Conservation (phyloP, 2,113 vertebrate genomes). For the Lamprologus sp. region DNA sequence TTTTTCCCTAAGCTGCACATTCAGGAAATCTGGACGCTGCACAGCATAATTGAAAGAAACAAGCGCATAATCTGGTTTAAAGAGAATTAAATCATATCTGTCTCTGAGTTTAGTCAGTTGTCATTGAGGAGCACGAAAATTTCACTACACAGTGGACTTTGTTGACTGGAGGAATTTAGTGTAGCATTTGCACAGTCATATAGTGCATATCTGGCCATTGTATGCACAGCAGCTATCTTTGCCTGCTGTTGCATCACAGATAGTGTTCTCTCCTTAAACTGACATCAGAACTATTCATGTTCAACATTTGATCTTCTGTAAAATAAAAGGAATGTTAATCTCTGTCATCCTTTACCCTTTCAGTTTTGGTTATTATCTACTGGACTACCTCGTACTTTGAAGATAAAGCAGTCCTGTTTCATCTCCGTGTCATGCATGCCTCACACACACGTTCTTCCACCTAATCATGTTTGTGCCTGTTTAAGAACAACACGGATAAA, state of each 20-base stretch:
- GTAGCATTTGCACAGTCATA: not conserved
- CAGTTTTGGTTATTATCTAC: not conserved
- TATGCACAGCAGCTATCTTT: not conserved
- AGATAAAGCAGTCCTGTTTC: not conserved
- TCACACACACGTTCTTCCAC: not conserved
- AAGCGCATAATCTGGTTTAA: constrained; percentile 37
- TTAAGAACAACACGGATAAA: not conserved
- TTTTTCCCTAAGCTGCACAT: not conserved
- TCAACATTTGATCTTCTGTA: not conserved
- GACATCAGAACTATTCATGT: not conserved
- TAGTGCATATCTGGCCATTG: not conserved
- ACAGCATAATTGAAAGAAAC: constrained; percentile 46
- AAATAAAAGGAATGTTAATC: not conserved
- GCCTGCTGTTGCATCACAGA: not conserved
- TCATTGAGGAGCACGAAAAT: not conserved
- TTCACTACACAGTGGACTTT: not conserved
- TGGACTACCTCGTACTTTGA: not conserved
- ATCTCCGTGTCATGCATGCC: not conserved
- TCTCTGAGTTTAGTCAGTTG: not conserved
- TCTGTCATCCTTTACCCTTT: not conserved
- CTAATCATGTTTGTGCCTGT: not conserved
- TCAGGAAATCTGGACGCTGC: not conserved
- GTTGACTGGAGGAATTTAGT: not conserved
- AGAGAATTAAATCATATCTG: constrained; percentile 40
- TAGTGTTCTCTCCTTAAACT: not conserved